Conservation (phyloP, 2,797 vertebrate genomes). For the Pipistrellus nathusii region DNA sequence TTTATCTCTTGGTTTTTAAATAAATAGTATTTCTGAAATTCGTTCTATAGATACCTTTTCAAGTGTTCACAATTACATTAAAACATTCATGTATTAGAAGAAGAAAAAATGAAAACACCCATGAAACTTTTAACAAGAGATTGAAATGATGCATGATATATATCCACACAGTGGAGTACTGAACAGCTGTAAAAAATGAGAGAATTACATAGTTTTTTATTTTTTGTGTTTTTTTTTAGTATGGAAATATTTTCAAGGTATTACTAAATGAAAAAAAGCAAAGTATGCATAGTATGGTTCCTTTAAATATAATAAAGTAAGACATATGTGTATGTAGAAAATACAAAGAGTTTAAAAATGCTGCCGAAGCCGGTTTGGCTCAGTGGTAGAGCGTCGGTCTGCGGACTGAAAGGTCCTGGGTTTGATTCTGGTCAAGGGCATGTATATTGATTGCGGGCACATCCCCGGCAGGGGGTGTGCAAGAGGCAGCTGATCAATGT, state of each 20-base stretch:
- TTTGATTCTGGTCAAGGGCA: too few species aligned
- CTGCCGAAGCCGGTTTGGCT: too few species aligned
- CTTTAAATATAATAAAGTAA: background rate
- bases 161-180: background rate
- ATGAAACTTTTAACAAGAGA: background rate
- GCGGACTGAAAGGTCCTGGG: too few species aligned
- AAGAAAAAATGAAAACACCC: conserved; percentile 5
- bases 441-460: too few species aligned
- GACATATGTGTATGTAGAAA: background rate
- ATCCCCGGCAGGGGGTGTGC: too few species aligned
- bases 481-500: too few species aligned
- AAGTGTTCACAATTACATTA: background rate
- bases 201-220: background rate
- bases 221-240: background rate
- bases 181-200: background rate
- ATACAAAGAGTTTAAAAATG: background rate
- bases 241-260: background rate
- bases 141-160: background rate
- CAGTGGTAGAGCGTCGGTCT: too few species aligned
- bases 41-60: conserved; percentile 10
- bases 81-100: background rate
- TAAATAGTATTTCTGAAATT: background rate
- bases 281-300: background rate
- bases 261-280: background rate
- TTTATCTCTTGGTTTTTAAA: background rate